A percentile compares a stretch with the other conserved stretches of the same genome.
These are phyloP conservation scores for Amorpha juglandis DNA, from an alignment of 2,888 invertebrate species.

Conservation along the genomic window DNA sequence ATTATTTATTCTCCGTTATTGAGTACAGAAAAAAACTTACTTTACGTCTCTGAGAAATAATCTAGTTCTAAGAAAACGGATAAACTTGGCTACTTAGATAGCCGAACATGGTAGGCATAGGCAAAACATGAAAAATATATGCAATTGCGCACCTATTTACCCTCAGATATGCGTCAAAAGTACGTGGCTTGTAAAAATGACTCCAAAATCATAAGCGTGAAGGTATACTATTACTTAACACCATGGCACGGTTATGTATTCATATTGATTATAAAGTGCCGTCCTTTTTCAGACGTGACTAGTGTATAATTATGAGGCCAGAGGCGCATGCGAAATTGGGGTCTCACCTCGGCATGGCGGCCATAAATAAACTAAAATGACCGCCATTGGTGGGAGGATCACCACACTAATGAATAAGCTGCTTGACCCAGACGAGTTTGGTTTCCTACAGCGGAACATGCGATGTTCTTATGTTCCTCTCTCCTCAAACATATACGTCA, in stretches of 20 bases:
- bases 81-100: neutral
- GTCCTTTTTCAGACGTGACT: constrained; percentile 73
- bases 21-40: neutral
- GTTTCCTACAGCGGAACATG: constrained; percentile 25
- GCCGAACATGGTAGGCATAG: neutral
- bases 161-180: neutral
- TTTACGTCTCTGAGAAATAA: no score
- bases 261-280: constrained; percentile 74
- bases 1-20: no score
- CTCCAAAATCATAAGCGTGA: constrained; percentile 4
- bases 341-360: constrained; percentile 79
- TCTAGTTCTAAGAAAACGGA: no score
- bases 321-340: constrained; percentile 82
- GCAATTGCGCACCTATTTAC: neutral
- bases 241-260: constrained; percentile 40
- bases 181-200: constrained; percentile 1
- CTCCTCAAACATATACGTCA: constrained; percentile 8
- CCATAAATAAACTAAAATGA: constrained; percentile 83
- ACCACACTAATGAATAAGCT: constrained; percentile 77
- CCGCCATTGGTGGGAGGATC: constrained; percentile 76
- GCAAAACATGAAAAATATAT: neutral
- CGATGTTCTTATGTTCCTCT: constrained; percentile 9
- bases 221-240: neutral
- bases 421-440: constrained; percentile 41
- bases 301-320: constrained; percentile 81